Evolutionary conservation across 1,140 invertebrate species (phyloP).

Genomic region (Daktulosphaira vitifoliae): DNA sequence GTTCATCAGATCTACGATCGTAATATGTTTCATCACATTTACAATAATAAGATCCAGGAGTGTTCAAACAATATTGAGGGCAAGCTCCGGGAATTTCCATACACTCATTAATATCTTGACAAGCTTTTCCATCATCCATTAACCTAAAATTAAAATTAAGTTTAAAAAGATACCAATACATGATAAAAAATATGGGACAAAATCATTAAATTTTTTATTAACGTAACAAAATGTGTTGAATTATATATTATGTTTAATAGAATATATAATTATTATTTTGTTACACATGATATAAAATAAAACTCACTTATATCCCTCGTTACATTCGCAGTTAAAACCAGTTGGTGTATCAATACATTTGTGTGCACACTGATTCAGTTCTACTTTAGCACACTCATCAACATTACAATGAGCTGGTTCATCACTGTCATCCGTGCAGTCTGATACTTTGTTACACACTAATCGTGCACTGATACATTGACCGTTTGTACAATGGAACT

Average conservation of each 20-base stretch:
- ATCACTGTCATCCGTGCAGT: slow-evolving; percentile 87
- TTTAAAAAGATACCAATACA: too few relatives aligned
- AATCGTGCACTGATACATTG: slow-evolving; percentile 75
- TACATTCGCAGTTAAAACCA: slow-evolving; percentile 89
- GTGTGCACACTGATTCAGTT: slow-evolving; percentile 90
- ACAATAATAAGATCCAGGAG: slow-evolving; percentile 88
- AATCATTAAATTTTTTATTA: too few relatives aligned
- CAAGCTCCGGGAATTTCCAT: slow-evolving; percentile 80
- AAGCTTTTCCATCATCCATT: slow-evolving; percentile 74
- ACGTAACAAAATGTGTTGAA: too few relatives aligned
- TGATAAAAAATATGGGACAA: too few relatives aligned
- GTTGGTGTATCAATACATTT: slow-evolving; percentile 89
- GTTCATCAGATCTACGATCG: slow-evolving; percentile 70
- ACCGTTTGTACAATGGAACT: slow-evolving; percentile 79
- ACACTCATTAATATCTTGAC: slow-evolving; percentile 91
- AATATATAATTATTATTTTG: too few relatives aligned
- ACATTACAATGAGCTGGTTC: slow-evolving; percentile 90
- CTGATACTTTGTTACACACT: slow-evolving; percentile 89
- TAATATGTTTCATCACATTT: slow-evolving; percentile 93
- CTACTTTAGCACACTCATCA: slow-evolving; percentile 85
- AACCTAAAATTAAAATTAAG: too few relatives aligned
- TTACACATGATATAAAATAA: too few relatives aligned
- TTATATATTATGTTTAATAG: too few relatives aligned
- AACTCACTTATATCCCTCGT: slow-evolving; percentile 78
- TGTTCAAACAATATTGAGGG: slow-evolving; percentile 91